Evolutionary conservation across 2,113 vertebrate species (phyloP).

Genomic region (Labeo rohita): DNA sequence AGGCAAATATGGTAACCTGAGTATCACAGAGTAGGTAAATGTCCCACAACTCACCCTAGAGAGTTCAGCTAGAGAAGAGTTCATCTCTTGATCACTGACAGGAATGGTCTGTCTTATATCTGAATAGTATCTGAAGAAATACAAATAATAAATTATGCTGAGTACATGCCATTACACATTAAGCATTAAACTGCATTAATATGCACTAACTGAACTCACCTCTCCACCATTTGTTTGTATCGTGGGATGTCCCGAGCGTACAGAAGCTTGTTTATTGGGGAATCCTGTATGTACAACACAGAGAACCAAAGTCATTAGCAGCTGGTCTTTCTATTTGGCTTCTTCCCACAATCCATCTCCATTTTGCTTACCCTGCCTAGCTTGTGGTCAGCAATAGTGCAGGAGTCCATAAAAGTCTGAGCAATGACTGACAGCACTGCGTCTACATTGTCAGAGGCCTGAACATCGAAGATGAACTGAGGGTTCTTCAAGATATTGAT

Average conservation of each 20-base stretch:
- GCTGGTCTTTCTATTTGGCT: background rate
- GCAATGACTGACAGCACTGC: constrained; percentile 95
- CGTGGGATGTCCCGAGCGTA: constrained; percentile 80
- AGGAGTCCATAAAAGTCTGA: constrained; percentile 98
- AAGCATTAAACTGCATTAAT: constrained; percentile 50
- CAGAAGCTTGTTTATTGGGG: constrained; percentile 80
- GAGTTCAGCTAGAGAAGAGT: constrained; percentile 92
- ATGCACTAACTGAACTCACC: constrained; percentile 65
- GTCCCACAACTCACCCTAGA: constrained; percentile 82
- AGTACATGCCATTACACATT: background rate
- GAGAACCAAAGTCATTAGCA: background rate
- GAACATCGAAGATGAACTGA: constrained; percentile 95
- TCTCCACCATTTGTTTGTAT: constrained; percentile 82
- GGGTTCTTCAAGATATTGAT: constrained; percentile 98
- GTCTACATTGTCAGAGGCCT: constrained; percentile 91
- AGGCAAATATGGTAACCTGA: background rate
- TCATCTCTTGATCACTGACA: constrained; percentile 98
- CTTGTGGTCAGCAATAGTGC: constrained; percentile 97
- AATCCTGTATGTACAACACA: constrained; percentile 67
- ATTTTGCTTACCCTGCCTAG: constrained; percentile 85
- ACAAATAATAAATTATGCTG: background rate
- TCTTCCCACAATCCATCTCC: background rate
- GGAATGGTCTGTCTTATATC: constrained; percentile 94
- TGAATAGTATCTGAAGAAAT: constrained; percentile 84
- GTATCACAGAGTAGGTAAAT: background rate